These are phyloP conservation scores for Phalacrocorax brasilianus DNA, from an alignment of 2,113 vertebrate species.

Conservation along the genomic window DNA sequence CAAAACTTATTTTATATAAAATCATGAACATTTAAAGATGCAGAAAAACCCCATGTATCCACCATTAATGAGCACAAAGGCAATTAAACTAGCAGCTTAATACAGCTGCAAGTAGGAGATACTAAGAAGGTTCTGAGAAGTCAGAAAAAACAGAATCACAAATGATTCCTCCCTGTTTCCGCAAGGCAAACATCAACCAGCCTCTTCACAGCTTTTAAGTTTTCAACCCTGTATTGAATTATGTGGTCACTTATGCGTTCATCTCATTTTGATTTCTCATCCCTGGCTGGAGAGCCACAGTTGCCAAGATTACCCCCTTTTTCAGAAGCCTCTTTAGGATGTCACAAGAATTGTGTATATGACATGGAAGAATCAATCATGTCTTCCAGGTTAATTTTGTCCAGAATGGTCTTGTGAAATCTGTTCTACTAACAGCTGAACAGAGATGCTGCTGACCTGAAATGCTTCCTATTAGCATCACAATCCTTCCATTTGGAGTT, in stretches of 20 bases:
- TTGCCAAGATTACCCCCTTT: neutral
- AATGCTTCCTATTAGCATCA: neutral
- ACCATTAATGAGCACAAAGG: neutral
- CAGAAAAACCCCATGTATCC: neutral
- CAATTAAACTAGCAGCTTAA: neutral
- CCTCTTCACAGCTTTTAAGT: neutral
- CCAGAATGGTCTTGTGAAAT: neutral
- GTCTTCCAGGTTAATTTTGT: neutral
- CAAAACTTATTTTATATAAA: neutral
- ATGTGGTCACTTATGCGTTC: neutral
- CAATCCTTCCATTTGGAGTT: neutral
- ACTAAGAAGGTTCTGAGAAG: neutral
- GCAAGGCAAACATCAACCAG: neutral
- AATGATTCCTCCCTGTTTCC: neutral
- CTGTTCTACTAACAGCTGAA: neutral
- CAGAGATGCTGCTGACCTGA: neutral
- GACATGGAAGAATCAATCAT: neutral
- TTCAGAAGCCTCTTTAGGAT: neutral
- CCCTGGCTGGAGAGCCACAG: neutral
- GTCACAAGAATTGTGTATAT: neutral
- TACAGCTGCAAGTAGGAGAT: neutral
- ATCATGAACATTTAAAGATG: neutral
- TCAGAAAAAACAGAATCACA: neutral
- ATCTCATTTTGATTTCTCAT: neutral
- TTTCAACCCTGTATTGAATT: neutral